phyloP scores from a whole-genome alignment of 1,140 invertebrate species.

The Drosophila sechellia region DNA sequence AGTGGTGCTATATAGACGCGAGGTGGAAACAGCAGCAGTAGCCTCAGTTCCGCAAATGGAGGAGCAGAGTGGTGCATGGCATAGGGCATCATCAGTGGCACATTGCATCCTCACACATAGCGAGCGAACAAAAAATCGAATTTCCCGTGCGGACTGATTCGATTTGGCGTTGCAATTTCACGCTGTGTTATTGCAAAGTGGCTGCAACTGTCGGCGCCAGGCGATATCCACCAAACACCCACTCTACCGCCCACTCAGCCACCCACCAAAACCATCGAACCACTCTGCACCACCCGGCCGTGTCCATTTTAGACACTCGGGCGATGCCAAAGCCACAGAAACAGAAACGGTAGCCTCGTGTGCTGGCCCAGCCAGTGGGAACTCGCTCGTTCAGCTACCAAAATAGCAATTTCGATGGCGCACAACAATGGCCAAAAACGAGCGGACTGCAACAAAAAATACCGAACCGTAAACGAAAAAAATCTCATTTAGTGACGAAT shows the following conservation, averaged over 20 bases:
- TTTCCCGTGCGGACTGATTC: conserved; percentile 84
- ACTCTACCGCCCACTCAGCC: background rate
- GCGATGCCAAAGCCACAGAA: conserved; percentile 35
- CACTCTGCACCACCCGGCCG: background rate
- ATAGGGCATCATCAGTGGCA: conserved; percentile 17
- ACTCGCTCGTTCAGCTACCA: conserved; percentile 52
- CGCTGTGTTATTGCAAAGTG: conserved; percentile 84
- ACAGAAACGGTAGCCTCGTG: conserved; percentile 20
- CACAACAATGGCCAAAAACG: conserved; percentile 58
- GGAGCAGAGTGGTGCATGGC: background rate
- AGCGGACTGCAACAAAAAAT: conserved; percentile 27
- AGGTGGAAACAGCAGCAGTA: conserved; percentile 2
- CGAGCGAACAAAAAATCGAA: conserved; percentile 72
- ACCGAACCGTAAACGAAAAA: conserved; percentile 38
- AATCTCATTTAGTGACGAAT: conserved; percentile 84
- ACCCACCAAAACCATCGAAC: background rate
- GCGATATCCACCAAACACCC: conserved; percentile 22
- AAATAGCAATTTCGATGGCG: conserved; percentile 68
- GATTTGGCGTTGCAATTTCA: conserved; percentile 84
- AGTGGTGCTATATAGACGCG: background rate
- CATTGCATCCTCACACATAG: conserved; percentile 21
- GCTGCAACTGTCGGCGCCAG: conserved; percentile 71
- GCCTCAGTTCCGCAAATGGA: conserved; percentile 9
- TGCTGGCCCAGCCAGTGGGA: conserved; percentile 17
- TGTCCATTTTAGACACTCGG: conserved; percentile 16